These are phyloP conservation scores for Hippocampus mohnikei DNA, from an alignment of 2,113 vertebrate genomes.

Conservation along the genomic window DNA sequence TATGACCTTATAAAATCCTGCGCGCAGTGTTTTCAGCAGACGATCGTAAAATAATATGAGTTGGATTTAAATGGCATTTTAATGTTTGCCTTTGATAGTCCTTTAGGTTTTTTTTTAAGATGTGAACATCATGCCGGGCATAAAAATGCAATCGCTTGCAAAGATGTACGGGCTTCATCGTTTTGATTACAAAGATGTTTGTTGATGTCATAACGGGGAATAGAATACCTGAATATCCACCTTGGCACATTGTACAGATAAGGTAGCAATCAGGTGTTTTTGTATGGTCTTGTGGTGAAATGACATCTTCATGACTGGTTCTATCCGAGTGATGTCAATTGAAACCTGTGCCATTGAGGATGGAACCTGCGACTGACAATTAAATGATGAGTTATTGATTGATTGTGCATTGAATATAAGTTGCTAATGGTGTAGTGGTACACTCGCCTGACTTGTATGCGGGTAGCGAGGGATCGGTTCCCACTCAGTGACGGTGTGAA, in stretches of 20 bases:
- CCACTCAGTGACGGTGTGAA: too few relatives aligned
- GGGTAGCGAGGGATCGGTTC: too few relatives aligned
- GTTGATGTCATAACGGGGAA: background rate
- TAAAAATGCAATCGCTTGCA: slow-evolving; percentile 31
- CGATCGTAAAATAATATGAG: slow-evolving; percentile 49
- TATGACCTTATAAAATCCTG: slow-evolving; percentile 14
- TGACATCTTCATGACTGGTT: background rate
- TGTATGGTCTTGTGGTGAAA: background rate
- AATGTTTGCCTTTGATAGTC: slow-evolving; percentile 52
- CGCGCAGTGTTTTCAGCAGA: slow-evolving; percentile 17
- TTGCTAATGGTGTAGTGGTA: too few relatives aligned
- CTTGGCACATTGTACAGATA: background rate
- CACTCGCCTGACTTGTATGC: too few relatives aligned
- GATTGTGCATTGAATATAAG: background rate
- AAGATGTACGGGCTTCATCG: slow-evolving; percentile 39
- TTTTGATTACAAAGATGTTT: slow-evolving; percentile 37
- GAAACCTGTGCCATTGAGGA: background rate
- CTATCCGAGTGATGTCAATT: background rate
- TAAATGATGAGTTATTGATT: background rate
- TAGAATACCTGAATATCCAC: background rate
- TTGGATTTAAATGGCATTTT: slow-evolving; percentile 60
- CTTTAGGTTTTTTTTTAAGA: slow-evolving; percentile 40
- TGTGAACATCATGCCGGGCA: slow-evolving; percentile 32
- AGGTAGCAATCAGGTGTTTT: background rate
- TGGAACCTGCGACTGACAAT: background rate